phyloP scores from a whole-genome alignment of 2,113 vertebrate genomes.

The Anthoscopus minutus region DNA sequence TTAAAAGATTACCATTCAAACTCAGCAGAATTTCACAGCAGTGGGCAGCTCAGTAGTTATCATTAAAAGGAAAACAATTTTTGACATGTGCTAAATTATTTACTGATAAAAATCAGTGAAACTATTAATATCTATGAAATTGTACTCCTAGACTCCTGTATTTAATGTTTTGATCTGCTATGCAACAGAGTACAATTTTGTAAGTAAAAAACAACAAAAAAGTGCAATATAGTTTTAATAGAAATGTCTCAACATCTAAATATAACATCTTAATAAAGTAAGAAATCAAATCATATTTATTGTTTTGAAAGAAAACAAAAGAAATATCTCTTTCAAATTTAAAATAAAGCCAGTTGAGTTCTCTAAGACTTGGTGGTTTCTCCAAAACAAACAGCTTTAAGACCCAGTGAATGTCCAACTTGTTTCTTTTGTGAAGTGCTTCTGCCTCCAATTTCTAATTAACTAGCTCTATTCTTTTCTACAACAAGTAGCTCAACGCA shows the following conservation, averaged over 20 bases:
- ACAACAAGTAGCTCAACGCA: neutral
- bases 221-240: neutral
- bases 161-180: neutral
- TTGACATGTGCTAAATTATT: neutral
- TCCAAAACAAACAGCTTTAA: slow-evolving; percentile 46
- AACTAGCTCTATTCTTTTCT: slow-evolving; percentile 21
- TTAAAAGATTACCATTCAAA: neutral
- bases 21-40: neutral
- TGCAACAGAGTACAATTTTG: neutral
- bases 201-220: neutral
- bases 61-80: neutral
- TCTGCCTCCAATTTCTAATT: slow-evolving; percentile 54
- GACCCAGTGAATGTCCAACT: slow-evolving; percentile 27
- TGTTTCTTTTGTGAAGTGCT: slow-evolving; percentile 39
- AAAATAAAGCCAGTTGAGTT: neutral
- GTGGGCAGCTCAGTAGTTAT: neutral
- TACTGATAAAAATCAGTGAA: neutral
- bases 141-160: neutral
- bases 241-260: neutral
- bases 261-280: neutral
- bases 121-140: neutral
- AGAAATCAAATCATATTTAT: neutral
- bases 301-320: neutral
- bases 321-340: neutral
- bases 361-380: neutral